phyloP scores from a whole-genome alignment of 2,113 vertebrate genomes.

The Xiphophorus couchianus region DNA sequence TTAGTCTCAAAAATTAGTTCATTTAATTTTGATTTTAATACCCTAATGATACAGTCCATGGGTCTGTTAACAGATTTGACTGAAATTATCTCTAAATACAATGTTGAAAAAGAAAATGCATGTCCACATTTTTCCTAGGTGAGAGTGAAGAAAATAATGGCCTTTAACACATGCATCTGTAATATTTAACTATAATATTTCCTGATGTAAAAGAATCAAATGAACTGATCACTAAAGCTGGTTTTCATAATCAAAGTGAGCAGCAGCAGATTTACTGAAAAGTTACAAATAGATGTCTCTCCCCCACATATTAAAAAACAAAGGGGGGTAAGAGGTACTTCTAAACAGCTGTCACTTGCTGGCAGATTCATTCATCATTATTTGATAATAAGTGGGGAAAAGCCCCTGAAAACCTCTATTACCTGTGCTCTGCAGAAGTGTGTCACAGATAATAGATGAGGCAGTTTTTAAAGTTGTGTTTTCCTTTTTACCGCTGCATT shows the following conservation, averaged over 20 bases:
- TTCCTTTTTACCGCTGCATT: constrained; percentile 64
- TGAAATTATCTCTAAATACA: neutral
- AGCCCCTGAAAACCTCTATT: constrained; percentile 77
- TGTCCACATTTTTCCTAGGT: no score
- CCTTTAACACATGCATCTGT: neutral
- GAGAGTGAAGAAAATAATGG: no score
- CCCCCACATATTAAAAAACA: constrained; percentile 23
- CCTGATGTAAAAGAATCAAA: neutral
- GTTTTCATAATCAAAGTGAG: constrained; percentile 59
- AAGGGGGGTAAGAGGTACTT: constrained; percentile 20
- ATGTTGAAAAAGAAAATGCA: no score
- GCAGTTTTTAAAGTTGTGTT: constrained; percentile 63
- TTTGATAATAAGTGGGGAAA: constrained; percentile 81
- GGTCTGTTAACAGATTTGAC: constrained; percentile 19
- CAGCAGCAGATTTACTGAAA: constrained; percentile 45
- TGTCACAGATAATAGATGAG: constrained; percentile 78
- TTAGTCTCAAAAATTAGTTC: constrained; percentile 24
- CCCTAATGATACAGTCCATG: neutral
- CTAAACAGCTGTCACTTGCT: constrained; percentile 81
- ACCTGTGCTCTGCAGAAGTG: constrained; percentile 73
- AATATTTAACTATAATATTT: neutral
- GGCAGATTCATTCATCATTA: constrained; percentile 82
- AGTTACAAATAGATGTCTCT: constrained; percentile 65
- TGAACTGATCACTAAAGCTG: constrained; percentile 9
- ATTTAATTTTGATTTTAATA: constrained; percentile 45